These are phyloP conservation scores for Trogon surrucura DNA, from an alignment of 2,113 vertebrate genomes.

Conservation along the genomic window DNA sequence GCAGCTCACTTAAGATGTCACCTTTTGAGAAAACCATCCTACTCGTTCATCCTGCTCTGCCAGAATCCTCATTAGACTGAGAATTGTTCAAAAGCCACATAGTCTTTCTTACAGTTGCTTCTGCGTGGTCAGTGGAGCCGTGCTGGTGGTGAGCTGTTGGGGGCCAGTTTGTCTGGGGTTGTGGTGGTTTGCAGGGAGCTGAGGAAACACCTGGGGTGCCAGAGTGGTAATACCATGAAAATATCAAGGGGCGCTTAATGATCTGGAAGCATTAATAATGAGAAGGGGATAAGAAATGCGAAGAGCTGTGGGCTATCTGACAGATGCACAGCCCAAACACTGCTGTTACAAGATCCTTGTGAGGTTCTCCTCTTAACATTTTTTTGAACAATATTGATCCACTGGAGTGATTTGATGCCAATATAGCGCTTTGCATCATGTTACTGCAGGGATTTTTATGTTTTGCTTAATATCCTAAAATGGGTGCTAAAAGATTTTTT, in stretches of 20 bases:
- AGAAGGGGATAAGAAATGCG: neutral
- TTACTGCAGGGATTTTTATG: neutral
- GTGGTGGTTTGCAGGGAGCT: neutral
- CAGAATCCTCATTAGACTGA: neutral
- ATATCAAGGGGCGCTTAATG: neutral
- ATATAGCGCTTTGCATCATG: neutral
- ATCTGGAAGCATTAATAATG: neutral
- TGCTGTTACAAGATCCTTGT: neutral
- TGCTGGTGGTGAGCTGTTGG: neutral
- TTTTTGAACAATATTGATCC: neutral
- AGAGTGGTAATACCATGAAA: neutral
- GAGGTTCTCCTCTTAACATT: constrained; percentile 10
- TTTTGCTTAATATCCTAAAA: neutral
- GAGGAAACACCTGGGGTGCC: neutral
- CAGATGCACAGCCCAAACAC: neutral
- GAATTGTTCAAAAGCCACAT: neutral
- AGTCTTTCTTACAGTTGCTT: neutral
- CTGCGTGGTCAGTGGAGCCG: neutral
- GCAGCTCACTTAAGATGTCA: neutral
- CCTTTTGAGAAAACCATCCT: neutral
- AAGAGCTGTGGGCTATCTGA: neutral
- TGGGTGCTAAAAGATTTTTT: neutral
- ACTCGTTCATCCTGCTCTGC: neutral
- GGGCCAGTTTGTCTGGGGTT: neutral
- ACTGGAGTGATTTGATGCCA: neutral